Conservation (phyloP, 2,888 invertebrate species). For the Lottia scabra region DNA sequence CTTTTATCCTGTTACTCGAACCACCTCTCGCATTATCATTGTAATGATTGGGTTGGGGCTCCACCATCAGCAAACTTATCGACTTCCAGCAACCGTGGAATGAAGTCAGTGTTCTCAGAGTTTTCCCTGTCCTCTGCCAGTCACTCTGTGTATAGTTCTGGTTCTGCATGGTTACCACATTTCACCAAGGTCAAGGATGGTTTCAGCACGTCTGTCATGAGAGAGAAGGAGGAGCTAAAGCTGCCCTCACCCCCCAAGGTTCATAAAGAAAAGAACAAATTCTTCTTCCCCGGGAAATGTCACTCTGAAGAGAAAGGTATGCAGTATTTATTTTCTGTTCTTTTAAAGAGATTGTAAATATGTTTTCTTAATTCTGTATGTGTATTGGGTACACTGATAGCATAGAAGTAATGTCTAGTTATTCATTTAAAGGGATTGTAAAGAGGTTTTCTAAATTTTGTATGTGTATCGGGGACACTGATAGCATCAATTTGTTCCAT, state of each 20-base stretch:
- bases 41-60: slow-evolving; percentile 66
- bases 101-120: slow-evolving; percentile 50
- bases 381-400: too few relatives aligned
- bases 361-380: too few relatives aligned
- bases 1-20: slow-evolving; percentile 88
- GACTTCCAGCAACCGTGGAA: slow-evolving; percentile 10
- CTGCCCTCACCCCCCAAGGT: slow-evolving; percentile 22
- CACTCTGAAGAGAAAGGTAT: neutral
- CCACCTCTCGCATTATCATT: slow-evolving; percentile 84
- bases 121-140: slow-evolving; percentile 57
- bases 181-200: slow-evolving; percentile 56
- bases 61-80: slow-evolving; percentile 50
- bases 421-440: too few relatives aligned
- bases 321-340: neutral
- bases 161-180: slow-evolving; percentile 52
- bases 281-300: neutral
- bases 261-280: neutral
- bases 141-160: slow-evolving; percentile 49
- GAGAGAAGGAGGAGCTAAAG: slow-evolving; percentile 26
- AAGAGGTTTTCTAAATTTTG: too few relatives aligned
- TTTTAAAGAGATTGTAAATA: too few relatives aligned
- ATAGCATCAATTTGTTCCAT: too few relatives aligned
- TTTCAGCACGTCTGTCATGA: slow-evolving; percentile 56
- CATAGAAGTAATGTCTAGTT: too few relatives aligned
- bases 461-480: too few relatives aligned